A percentile compares a stretch with the other conserved stretches of the same genome.
phyloP scores from a whole-genome alignment of 2,113 vertebrate species.

The Ancistrus triradiatus region DNA sequence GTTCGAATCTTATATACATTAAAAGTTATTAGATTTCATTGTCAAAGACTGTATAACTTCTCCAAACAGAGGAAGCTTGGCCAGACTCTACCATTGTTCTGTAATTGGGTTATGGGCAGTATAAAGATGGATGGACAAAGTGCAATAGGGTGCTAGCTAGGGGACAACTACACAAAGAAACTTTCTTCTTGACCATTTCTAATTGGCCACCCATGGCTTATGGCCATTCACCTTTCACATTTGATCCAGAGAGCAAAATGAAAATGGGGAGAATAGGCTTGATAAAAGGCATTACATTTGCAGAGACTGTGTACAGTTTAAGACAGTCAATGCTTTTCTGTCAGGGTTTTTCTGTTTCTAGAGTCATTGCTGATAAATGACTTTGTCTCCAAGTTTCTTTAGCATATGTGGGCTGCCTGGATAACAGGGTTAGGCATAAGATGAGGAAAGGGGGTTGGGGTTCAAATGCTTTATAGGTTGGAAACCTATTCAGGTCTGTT shows the following conservation, averaged over 20 bases:
- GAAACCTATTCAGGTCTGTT: constrained; percentile 23
- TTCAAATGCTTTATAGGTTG: constrained; percentile 28
- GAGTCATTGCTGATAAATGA: neutral
- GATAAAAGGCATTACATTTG: neutral
- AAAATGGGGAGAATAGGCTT: constrained; percentile 3
- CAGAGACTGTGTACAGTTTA: neutral
- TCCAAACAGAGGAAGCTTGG: constrained; percentile 26
- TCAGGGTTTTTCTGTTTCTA: neutral
- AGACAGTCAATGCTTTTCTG: neutral
- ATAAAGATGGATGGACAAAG: constrained; percentile 41
- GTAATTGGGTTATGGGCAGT: constrained; percentile 47
- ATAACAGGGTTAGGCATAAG: constrained; percentile 31
- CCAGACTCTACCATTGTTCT: constrained; percentile 25
- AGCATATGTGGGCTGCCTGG: constrained; percentile 2
- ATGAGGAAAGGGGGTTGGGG: constrained; percentile 14
- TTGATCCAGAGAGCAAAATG: constrained; percentile 29
- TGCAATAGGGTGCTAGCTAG: constrained; percentile 32
- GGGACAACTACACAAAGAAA: constrained; percentile 41
- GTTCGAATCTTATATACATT: neutral
- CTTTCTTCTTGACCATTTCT: constrained; percentile 36
- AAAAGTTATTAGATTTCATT: neutral
- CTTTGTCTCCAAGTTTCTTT: neutral
- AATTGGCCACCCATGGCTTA: constrained; percentile 47
- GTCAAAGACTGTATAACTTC: constrained; percentile 15
- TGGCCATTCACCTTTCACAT: constrained; percentile 46